Percentiles rank a stretch among this genome's conserved stretches.
Conservation (phyloP, 2,113 vertebrate genomes). For the Tylochromis polylepis region DNA sequence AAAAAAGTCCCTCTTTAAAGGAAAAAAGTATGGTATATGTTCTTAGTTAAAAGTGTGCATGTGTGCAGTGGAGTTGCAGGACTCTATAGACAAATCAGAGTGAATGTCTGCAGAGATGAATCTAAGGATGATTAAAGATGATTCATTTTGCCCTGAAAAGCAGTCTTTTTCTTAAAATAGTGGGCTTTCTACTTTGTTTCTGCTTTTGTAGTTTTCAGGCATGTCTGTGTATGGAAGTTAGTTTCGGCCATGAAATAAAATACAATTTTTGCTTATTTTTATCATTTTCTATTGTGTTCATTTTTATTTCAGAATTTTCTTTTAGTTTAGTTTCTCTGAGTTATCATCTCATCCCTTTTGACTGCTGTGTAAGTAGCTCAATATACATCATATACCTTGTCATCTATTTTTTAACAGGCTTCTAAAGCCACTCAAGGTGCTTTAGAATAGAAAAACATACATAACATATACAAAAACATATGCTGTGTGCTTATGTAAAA, state of each 20-base stretch:
- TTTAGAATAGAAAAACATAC: neutral
- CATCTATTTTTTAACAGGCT: neutral
- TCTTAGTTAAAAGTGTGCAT: neutral
- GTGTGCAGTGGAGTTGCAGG: neutral
- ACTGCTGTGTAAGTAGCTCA: neutral
- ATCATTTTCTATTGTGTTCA: neutral
- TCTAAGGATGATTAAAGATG: neutral
- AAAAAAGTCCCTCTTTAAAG: neutral
- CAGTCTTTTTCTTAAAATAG: neutral
- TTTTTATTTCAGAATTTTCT: neutral
- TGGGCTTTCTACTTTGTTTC: neutral
- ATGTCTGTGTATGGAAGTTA: neutral
- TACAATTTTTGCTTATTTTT: no score
- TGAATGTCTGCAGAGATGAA: neutral
- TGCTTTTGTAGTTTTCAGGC: neutral
- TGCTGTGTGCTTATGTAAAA: neutral
- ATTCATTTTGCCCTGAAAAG: rapidly evolving
- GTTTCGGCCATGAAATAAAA: neutral
- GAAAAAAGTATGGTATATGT: neutral
- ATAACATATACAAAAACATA: neutral
- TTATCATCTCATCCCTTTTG: neutral
- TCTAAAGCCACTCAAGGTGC: neutral
- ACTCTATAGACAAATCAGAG: neutral
- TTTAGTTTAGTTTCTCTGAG: neutral
- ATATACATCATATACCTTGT: neutral